phyloP scores from a whole-genome alignment of 2,113 vertebrate genomes.

The Cyanocitta stelleri region DNA sequence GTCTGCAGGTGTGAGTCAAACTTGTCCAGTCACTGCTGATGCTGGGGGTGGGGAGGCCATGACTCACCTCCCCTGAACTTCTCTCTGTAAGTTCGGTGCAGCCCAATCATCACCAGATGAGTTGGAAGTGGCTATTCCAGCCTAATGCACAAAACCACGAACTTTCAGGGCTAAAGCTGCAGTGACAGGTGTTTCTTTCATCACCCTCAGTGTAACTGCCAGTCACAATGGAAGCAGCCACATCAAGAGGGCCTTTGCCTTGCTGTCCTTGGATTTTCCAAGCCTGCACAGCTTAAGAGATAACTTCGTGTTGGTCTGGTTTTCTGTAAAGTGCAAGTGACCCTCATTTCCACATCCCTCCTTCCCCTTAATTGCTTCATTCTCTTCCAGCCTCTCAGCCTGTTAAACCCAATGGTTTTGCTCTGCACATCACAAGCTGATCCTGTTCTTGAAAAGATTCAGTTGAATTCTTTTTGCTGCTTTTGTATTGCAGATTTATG shows the following conservation, averaged over 20 bases:
- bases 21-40: neutral
- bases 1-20: neutral
- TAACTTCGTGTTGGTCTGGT: neutral
- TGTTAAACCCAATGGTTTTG: neutral
- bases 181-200: neutral
- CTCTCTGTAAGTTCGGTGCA: neutral
- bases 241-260: neutral
- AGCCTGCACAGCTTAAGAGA: neutral
- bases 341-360: slow-evolving; percentile 3
- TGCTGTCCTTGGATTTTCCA: neutral
- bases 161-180: neutral
- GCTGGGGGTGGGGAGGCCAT: neutral
- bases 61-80: neutral
- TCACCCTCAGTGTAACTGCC: neutral
- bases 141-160: rapidly evolving
- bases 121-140: neutral
- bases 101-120: neutral
- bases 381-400: neutral
- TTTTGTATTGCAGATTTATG: slow-evolving; percentile 13
- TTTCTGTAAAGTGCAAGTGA: neutral
- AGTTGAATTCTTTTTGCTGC: neutral
- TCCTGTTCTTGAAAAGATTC: neutral
- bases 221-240: neutral
- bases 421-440: neutral
- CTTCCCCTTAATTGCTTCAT: neutral